Evolutionary conservation across 2,797 vertebrate genomes (phyloP).

Genomic region (Serranus cabrilla): DNA sequence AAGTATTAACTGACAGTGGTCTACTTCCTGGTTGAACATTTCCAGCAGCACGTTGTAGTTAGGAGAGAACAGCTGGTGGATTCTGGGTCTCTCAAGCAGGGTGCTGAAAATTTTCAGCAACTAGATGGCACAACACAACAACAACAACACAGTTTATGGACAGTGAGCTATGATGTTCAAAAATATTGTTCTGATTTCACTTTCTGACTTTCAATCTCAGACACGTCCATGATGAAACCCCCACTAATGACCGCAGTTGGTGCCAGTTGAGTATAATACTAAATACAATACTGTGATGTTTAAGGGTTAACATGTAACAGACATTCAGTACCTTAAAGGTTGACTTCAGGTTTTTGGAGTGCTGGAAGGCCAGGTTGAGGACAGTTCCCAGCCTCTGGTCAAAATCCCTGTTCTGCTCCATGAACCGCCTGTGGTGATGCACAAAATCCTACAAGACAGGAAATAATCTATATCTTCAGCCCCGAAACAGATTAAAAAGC

Average conservation of each 20-base stretch:
- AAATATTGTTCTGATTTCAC: neutral
- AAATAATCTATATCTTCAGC: neutral
- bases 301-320: neutral
- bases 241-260: neutral
- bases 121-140: constrained; percentile 55
- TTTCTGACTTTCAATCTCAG: neutral
- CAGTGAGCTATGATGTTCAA: neutral
- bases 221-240: neutral
- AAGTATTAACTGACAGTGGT: constrained; percentile 80
- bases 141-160: neutral
- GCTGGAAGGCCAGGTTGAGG: constrained; percentile 88
- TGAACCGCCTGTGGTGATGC: constrained; percentile 79
- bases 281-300: neutral
- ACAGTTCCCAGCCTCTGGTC: constrained; percentile 88
- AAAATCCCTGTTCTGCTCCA: constrained; percentile 88
- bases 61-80: constrained; percentile 81
- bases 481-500: constrained; percentile 14
- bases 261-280: neutral
- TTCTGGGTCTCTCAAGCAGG: constrained; percentile 83
- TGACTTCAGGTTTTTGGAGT: constrained; percentile 86
- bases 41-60: constrained; percentile 82
- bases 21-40: constrained; percentile 86
- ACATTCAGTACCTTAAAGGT: constrained; percentile 82
- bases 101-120: constrained; percentile 84
- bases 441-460: constrained; percentile 83